Conservation (phyloP, 2,113 vertebrate species). For the Tupaia chinensis region DNA sequence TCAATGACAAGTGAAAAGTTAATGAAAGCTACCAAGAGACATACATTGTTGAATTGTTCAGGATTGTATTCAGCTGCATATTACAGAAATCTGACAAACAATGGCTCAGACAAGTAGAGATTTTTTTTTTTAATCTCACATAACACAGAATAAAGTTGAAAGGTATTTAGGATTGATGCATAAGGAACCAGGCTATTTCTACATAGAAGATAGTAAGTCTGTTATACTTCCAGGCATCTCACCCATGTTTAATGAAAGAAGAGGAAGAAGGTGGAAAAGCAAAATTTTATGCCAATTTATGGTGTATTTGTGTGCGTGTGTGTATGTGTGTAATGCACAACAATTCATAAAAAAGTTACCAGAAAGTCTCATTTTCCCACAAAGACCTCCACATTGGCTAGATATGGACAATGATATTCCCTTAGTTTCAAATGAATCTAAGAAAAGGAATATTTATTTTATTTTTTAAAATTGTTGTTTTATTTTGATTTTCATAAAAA, state of each 20-base stretch:
- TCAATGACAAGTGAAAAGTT: slow-evolving; percentile 46
- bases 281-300: neutral
- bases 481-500: too few species aligned
- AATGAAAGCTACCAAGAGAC: slow-evolving; percentile 48
- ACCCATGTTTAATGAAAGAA: neutral
- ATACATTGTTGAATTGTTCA: slow-evolving; percentile 46
- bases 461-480: too few species aligned
- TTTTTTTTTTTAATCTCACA: slow-evolving; percentile 5
- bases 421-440: neutral
- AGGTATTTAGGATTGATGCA: neutral
- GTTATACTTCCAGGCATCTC: neutral
- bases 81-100: slow-evolving; percentile 61
- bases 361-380: neutral
- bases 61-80: neutral
- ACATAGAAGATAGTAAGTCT: neutral
- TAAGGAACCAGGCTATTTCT: neutral
- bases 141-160: slow-evolving; percentile 34
- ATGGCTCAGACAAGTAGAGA: neutral
- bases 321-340: neutral
- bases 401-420: neutral
- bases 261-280: neutral
- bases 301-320: neutral
- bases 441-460: neutral
- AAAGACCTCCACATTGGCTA: neutral
- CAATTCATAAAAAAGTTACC: neutral